Conservation (phyloP, 1,140 invertebrate genomes). For the Heterodera schachtii region DNA sequence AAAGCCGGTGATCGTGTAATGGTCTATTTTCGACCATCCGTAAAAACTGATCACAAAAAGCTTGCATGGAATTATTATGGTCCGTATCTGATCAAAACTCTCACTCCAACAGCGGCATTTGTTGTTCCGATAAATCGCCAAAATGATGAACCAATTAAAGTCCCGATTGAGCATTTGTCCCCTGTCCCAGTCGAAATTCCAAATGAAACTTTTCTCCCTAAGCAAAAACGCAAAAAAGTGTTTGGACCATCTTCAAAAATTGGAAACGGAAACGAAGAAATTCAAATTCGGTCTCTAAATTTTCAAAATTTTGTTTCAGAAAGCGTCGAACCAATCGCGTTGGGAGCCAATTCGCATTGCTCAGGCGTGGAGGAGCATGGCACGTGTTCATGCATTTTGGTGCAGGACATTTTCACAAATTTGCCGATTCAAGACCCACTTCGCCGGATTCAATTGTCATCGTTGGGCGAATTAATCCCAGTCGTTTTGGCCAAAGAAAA, state of each 20-base stretch:
- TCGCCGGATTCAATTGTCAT: background rate
- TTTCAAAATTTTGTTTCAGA: background rate
- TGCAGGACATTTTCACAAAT: background rate
- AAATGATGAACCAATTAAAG: background rate
- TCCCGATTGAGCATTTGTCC: background rate
- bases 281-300: background rate
- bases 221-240: background rate
- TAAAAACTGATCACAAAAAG: background rate
- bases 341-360: background rate
- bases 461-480: background rate
- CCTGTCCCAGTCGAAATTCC: background rate
- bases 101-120: background rate
- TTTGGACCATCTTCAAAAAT: background rate
- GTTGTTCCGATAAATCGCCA: background rate
- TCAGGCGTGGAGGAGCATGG: background rate
- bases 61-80: background rate
- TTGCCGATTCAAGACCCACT: background rate
- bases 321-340: background rate
- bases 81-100: background rate
- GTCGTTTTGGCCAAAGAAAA: background rate
- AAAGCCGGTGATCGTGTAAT: background rate
- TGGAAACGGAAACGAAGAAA: background rate
- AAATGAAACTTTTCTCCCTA: background rate
- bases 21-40: background rate
- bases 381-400: background rate